Evolutionary conservation across 2,888 invertebrate genomes (phyloP).

Genomic region (Xestia xanthographa): DNA sequence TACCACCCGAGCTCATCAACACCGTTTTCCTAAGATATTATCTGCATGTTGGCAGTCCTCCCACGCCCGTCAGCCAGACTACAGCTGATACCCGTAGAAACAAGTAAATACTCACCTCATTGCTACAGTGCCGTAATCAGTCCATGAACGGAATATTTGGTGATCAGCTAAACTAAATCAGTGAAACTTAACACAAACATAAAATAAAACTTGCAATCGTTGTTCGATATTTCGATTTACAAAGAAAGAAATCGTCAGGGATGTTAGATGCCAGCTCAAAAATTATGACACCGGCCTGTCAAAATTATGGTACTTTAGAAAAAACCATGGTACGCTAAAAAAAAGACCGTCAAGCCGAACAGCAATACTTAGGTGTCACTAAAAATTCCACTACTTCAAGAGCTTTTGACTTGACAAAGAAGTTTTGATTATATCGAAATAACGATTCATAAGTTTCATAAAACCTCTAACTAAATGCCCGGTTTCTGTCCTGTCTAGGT

Average conservation of each 20-base stretch:
- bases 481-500: no score
- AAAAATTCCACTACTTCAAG: no score
- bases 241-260: conserved; percentile 46
- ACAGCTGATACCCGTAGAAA: conserved; percentile 66
- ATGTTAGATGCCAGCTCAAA: no score
- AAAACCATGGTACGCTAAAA: no score
- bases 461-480: no score
- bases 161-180: conserved; percentile 43
- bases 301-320: no score
- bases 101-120: conserved; percentile 74
- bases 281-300: no score
- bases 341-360: no score
- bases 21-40: conserved; percentile 56
- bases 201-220: conserved; percentile 38
- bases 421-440: no score
- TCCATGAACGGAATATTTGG: conserved; percentile 55
- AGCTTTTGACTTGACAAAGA: no score
- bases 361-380: no score
- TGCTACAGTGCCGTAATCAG: conserved; percentile 53
- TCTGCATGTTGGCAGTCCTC: conserved; percentile 71
- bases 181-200: conserved; percentile 57
- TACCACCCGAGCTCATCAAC: conserved; percentile 69
- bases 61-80: conserved; percentile 70
- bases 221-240: conserved; percentile 26
- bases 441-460: no score